Conservation (phyloP, 2,797 vertebrate genomes). For the Cephalopachus bancanus region DNA sequence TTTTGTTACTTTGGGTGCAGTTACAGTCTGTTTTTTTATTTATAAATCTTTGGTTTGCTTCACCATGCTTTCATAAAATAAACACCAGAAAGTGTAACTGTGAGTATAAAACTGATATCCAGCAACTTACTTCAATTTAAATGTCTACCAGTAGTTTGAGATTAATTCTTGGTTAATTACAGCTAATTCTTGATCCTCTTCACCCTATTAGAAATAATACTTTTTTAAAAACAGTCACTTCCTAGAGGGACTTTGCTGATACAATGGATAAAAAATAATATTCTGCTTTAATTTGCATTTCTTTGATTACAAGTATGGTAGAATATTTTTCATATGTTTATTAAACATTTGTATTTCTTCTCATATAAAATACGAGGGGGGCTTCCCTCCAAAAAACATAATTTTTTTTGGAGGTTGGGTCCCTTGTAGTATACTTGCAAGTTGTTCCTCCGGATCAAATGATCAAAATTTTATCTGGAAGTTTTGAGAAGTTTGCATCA, state of each 20-base stretch:
- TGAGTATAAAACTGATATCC: background rate
- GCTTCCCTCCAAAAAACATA: too few species aligned
- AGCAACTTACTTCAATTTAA: background rate
- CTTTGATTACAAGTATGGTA: too few species aligned
- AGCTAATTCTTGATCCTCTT: background rate
- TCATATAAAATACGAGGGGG: too few species aligned
- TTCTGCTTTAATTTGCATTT: background rate
- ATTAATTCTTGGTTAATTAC: background rate
- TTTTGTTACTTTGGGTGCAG: background rate
- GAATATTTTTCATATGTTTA: too few species aligned
- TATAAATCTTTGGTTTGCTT: background rate
- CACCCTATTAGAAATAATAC: background rate
- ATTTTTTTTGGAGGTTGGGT: too few species aligned
- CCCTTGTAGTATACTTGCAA: too few species aligned
- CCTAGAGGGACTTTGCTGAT: background rate
- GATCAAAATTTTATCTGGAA: too few species aligned
- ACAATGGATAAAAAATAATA: background rate
- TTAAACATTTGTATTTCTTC: too few species aligned
- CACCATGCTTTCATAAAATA: background rate
- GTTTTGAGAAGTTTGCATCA: too few species aligned
- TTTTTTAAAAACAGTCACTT: background rate
- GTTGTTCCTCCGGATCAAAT: too few species aligned
- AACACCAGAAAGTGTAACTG: background rate
- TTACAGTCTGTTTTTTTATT: background rate
- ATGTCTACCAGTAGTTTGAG: background rate